Base-by-base conservation (phyloP, 2,888 invertebrate genomes). In the Pseudoips prasinana region DNA sequence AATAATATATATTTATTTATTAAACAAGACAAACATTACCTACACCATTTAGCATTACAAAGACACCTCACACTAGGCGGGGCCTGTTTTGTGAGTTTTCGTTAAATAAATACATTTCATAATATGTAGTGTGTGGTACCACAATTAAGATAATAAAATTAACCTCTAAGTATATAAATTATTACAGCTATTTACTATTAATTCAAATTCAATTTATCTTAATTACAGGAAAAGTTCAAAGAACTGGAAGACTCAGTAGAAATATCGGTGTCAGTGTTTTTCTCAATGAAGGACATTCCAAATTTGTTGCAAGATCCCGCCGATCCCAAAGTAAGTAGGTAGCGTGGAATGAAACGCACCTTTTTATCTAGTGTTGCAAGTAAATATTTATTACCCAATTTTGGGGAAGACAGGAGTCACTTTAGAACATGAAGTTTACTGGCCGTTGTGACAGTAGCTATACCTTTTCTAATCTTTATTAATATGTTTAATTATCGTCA, bases 261-360 rank as follows among this genome's bases (percentile, higher is more conserved):
- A 61, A 87, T 90, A 43, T 78, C 84, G 1, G 52, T 87, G 19
- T 76, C 89, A 0, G 74, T 81, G 22, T 90, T 90, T 55, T 90
- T 90, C 55, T 69, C 78, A 0, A 83, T 92, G 74, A 76, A 88
- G 40, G 90, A 90, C 33, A 77, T 90, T 25, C 92, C 92, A 0
- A 85, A 91, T 46, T 62, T 91, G 55, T 60, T 92, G 25, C 70
- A 81, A 25, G 84, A 90, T 49, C 84, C 89, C 0, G 64, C 71
- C 8, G 70, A 90, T 58, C 89, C 89, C 1, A 90, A 90, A 70
- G 90, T 90, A 61, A 56, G 61, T 64, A 35, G 2, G 61, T 64
- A 33, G 2, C 23, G 35, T 38, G 29, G 10, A 48, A 41, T 22
- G 46, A 25, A 54, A 45, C 36, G 41, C 7, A 35, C 1, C 10